phyloP scores from a whole-genome alignment of 2,888 invertebrate genomes.

The Phoronis australis region DNA sequence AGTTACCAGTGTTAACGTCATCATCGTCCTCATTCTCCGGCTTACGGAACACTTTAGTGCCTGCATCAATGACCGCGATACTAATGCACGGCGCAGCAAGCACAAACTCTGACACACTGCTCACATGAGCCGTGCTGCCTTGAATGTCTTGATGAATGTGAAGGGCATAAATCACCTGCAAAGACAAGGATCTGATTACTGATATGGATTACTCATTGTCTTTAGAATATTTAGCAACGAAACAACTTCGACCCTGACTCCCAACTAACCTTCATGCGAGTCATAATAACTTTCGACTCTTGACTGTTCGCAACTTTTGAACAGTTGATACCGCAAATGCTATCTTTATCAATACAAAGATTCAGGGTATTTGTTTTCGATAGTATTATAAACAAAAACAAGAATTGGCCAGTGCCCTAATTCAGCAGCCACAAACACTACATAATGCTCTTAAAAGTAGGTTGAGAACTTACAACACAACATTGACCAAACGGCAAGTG shows the following conservation, averaged over 20 bases:
- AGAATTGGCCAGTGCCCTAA: too few species aligned
- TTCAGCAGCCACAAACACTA: too few species aligned
- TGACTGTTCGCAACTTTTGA: too few species aligned
- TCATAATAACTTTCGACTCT: neutral
- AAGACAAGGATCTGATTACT: conserved; percentile 7
- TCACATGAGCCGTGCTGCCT: conserved; percentile 39
- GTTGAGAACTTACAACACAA: too few species aligned
- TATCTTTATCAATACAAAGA: too few species aligned
- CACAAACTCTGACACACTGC: conserved; percentile 73
- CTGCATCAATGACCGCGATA: conserved; percentile 77
- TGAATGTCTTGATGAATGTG: conserved; percentile 58
- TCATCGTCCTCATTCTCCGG: conserved; percentile 19
- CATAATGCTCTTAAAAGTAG: too few species aligned
- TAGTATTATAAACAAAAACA: too few species aligned
- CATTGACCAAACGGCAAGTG: neutral
- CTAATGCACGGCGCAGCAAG: conserved; percentile 83
- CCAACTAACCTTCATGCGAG: neutral
- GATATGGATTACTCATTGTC: neutral
- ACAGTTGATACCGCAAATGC: too few species aligned
- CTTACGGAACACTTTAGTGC: conserved; percentile 35
- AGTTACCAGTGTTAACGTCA: conserved; percentile 45
- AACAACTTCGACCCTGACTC: neutral
- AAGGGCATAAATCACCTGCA: conserved; percentile 71
- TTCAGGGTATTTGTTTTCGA: too few species aligned
- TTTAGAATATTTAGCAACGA: neutral